Conservation (phyloP, 2,797 vertebrate species). For the Chloroceryle amazona region DNA sequence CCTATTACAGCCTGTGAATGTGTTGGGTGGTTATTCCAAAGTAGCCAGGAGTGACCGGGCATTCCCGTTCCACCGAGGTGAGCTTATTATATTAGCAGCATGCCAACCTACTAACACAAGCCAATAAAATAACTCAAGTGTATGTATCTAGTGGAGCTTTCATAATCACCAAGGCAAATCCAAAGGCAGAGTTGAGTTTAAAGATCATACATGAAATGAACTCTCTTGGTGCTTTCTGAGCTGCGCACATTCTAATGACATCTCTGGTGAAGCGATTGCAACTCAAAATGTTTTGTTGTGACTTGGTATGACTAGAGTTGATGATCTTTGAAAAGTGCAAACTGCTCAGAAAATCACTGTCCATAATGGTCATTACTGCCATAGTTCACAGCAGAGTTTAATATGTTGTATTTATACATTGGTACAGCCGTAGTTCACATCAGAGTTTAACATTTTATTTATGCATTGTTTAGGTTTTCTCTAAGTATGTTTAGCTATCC, state of each 20-base stretch:
- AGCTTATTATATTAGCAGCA: too few relatives aligned
- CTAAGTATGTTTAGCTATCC: not conserved
- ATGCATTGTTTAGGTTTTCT: not conserved
- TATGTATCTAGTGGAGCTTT: not conserved
- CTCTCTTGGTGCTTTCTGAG: not conserved
- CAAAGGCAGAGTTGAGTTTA: not conserved
- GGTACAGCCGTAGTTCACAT: not conserved
- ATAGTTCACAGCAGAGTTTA: not conserved
- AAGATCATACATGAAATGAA: fast-evolving
- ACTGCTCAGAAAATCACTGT: not conserved
- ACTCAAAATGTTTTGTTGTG: fast-evolving
- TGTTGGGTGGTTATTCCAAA: fast-evolving
- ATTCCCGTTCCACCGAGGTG: not conserved
- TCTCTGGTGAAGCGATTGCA: fast-evolving
- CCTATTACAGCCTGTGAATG: fast-evolving
- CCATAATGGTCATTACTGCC: fast-evolving
- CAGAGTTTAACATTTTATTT: not conserved
- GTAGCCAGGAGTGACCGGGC: not conserved
- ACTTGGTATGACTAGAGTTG: not conserved
- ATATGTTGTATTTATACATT: not conserved
- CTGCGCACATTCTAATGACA: fast-evolving
- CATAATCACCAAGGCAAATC: not conserved
- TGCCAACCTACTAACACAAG: not conserved
- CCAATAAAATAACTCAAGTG: not conserved
- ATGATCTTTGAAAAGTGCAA: fast-evolving